Evolutionary conservation across 2,888 invertebrate species (phyloP), one percentile per base, ranked within the genome.

Genomic region (Hofmannophila pseudospretella): DNA sequence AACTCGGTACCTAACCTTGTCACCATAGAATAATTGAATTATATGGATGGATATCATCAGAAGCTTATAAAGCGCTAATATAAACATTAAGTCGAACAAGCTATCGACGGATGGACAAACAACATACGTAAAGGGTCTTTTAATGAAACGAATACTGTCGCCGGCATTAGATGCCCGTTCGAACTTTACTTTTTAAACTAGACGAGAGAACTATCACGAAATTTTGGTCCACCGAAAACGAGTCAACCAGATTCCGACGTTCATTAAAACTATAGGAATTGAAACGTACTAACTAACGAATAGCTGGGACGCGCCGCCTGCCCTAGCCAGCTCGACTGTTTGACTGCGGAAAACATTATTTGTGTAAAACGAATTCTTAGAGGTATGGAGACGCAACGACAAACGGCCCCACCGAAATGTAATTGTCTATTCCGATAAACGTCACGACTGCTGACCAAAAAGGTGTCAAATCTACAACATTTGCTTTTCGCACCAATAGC

Each of bases 1-100:
- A 73, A 78, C 63, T 70, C 70, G 73, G 63, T 66, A 77, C 71
- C 70, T 79, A 78, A 84, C 86, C 82, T 84, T 85, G 84, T 85
- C 76, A 76, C 82, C 82, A 84, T 82, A 80, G 76, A 77, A 77
- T 85, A 86, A 86, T 86, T 85, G 85, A 84, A 78, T 82, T 78
- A 74, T 68, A 79, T 85, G 85, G 85, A 85, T 85, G 85, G 86
- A 86, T 79, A 79, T 72, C 65, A 66, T 81, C 69, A 63, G 70
- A 80, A 85, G 82, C 82, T 84, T 81, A 78, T 67, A 51, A 82
- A 81, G 82, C 81, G 72, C 67, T 77, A 74, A 55, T 55, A 65
- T 64, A 60, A 63, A 47, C 23, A 54, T 54, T 58, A 52, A 61
- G 61, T 62, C 60, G 64, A 61, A 53, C 41, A 54, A 65, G 60